Evolutionary conservation across 2,888 invertebrate species (phyloP), one percentile per base, ranked within the genome.

Genomic region (Palloptera scutellata): DNA sequence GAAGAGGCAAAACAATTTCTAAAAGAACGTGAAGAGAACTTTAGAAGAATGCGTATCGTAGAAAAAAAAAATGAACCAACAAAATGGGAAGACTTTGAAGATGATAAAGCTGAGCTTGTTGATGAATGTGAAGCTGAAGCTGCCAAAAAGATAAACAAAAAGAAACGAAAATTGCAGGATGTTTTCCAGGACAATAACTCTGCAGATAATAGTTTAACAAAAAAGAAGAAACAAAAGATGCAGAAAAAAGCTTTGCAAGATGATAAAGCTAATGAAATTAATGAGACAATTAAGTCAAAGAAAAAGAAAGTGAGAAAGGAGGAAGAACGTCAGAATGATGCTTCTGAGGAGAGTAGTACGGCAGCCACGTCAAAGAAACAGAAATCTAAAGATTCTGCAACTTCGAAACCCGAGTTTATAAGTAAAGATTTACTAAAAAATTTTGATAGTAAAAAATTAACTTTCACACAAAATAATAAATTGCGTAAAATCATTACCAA

Each of bases 71-170:
- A 75, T 1, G 74, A 78, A 63, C 67, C 74, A 15, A 77, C 77
- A 1, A 69, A 69, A 20, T 83, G 83, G 83, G 85, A 79, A 64
- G 66, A 72, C 5, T 83, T 83, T 19, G 69, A 67, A 2, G 74
- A 79, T 3, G 74, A 73, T n/a, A 52, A 60, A 1, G 45, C 63
- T 10, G 17, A n/a, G 1, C 11, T 42, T 41, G 52, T 1, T 55
- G 42, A 40, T 30, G 30, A 30, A 30, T 4, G 30, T 30, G 30
- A 4, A 30, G 6, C 30, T 30, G 30, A 4, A 30, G 6, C 30
- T 6, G 30, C 30, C 30, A 30, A 30, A 4, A 30, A 30, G 30
- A 4, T 6, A 30, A 30, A 30, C 3, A 30, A 30, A 6, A 30
- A 4, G 6, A 30, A 30, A 6, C 2, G 30, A 30, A 30, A 30